phyloP scores from a whole-genome alignment of 1,140 invertebrate species.

The Micrasema minimum region DNA sequence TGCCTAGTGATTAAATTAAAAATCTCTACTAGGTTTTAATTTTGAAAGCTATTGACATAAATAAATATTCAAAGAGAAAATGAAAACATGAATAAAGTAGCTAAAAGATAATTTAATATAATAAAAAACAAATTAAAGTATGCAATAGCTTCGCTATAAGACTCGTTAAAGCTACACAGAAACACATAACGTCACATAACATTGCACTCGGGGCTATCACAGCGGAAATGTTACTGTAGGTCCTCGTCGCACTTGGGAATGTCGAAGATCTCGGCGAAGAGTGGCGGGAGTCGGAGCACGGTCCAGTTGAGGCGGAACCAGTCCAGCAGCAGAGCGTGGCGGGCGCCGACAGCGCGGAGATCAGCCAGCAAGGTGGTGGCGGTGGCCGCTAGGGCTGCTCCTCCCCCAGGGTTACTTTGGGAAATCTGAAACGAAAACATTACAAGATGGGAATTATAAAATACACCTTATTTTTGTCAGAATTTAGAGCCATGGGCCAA shows the following conservation, averaged over 20 bases:
- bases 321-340: conserved; percentile 86
- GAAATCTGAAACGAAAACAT: conserved; percentile 6
- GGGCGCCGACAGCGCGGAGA: conserved; percentile 82
- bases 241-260: conserved; percentile 85
- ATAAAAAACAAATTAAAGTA: conserved; percentile 25
- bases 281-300: conserved; percentile 85
- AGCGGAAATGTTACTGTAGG: conserved; percentile 41
- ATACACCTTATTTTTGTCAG: too few relatives aligned
- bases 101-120: conserved; percentile 38
- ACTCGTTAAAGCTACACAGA: conserved; percentile 34
- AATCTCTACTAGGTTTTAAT: too few relatives aligned
- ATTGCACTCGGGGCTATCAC: conserved; percentile 20
- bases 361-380: conserved; percentile 82
- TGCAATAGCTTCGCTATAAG: conserved; percentile 35
- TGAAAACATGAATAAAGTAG: conserved; percentile 43
- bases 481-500: too few relatives aligned
- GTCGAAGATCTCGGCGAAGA: conserved; percentile 98
- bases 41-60: conserved; percentile 16
- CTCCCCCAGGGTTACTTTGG: conserved; percentile 52
- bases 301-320: conserved; percentile 93
- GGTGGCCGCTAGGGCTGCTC: conserved; percentile 72
- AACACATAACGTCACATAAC: conserved; percentile 36
- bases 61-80: conserved; percentile 40
- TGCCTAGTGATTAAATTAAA: too few relatives aligned
- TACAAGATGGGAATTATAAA: too few relatives aligned